phyloP scores from a whole-genome alignment of 2,797 vertebrate genomes.

The Brotula barbata region DNA sequence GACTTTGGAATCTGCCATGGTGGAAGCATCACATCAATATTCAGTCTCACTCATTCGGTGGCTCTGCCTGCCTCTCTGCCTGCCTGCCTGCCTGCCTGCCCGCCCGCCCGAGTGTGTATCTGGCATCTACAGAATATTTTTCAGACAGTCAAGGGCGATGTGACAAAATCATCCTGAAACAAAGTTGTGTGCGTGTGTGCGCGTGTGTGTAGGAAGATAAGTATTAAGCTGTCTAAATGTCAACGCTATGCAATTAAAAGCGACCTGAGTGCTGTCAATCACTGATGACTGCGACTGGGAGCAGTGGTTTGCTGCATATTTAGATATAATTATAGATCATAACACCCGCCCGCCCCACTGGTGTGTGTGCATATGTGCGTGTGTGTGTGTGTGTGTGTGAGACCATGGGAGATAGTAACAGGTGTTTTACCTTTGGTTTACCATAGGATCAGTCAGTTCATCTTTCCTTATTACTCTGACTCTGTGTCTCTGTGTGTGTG shows the following conservation, averaged over 20 bases:
- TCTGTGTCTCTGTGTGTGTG: conserved; percentile 1
- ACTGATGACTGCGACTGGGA: conserved; percentile 57
- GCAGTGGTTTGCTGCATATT: conserved; percentile 43
- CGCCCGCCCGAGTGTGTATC: conserved; percentile 38
- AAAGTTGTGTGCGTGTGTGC: conserved; percentile 29
- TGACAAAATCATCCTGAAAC: conserved; percentile 50
- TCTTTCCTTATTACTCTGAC: conserved; percentile 25
- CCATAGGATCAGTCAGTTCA: conserved; percentile 16
- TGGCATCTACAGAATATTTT: conserved; percentile 40
- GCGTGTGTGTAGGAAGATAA: conserved; percentile 28
- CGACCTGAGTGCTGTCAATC: conserved; percentile 63
- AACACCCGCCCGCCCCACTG: conserved; percentile 45
- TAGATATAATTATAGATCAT: conserved; percentile 60
- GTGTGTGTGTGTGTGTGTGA: conserved; percentile 9
- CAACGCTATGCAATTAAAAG: conserved; percentile 64
- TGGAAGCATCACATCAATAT: conserved; percentile 53
- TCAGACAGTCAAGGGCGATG: conserved; percentile 52
- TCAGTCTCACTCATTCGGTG: conserved; percentile 42
- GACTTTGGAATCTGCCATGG: conserved; percentile 22
- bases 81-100: no score
- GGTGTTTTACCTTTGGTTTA: conserved; percentile 15
- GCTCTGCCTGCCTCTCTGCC: conserved; percentile 33
- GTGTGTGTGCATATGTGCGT: conserved; percentile 19
- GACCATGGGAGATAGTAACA: conserved; percentile 25
- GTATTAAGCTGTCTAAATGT: conserved; percentile 65